phyloP scores from a whole-genome alignment of 2,113 vertebrate genomes.

The Meleagris gallopavo region DNA sequence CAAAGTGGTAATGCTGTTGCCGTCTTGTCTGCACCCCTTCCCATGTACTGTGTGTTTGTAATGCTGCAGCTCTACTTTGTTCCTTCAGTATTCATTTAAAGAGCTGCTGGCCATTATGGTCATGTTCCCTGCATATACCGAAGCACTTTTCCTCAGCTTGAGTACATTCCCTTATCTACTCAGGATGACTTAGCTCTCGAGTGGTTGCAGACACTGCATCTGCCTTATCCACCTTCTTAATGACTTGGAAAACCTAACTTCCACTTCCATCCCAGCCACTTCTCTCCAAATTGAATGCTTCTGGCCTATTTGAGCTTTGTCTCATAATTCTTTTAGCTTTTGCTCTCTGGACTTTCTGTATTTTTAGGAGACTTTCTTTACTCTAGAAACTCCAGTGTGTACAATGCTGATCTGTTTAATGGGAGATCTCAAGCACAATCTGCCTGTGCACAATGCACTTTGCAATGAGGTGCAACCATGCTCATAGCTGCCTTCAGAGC shows the following conservation, averaged over 20 bases:
- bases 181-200: background rate
- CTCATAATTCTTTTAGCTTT: background rate
- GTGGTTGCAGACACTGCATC: background rate
- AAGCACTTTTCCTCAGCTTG: background rate
- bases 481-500: background rate
- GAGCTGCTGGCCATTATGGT: background rate
- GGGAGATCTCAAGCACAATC: background rate
- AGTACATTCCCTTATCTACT: background rate
- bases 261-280: background rate
- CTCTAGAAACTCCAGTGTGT: background rate
- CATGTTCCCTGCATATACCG: fast-evolving
- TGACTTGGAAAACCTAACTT: background rate
- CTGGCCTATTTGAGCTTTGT: background rate
- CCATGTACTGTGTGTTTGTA: background rate
- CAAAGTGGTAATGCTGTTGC: background rate
- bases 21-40: background rate
- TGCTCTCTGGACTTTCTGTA: background rate
- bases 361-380: background rate
- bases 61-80: background rate
- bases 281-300: background rate
- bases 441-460: too few species aligned
- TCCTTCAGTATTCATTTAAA: too few species aligned
- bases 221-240: background rate
- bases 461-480: fast-evolving
- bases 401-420: fast-evolving